Base-by-base conservation (phyloP, 92 coral and sea anemone species). In the Isaurus tuberculatus region DNA sequence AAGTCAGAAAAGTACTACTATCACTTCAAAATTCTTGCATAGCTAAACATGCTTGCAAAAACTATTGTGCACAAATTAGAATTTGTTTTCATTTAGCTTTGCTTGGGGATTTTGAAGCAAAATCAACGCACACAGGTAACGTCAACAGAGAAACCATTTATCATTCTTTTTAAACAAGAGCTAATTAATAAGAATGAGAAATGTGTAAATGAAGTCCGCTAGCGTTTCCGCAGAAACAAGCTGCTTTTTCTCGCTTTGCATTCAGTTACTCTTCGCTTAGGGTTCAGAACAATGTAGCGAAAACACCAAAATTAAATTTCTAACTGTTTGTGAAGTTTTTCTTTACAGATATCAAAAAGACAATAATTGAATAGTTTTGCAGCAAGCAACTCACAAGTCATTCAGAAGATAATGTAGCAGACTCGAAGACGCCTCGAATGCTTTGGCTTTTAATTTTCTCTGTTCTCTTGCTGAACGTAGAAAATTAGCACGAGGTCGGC, bases 161-260 rank as follows among this genome's bases (percentile, higher is more conserved):
- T 77, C 82, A 77, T 70, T 77, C 51, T 36, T 58, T 25, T 58
- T 77, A 34, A 58, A 57, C 69, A 77, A 77, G 82, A 60, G 82
- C 65, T 77, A 22, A 58, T 77, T 58, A 77, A 22, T 26, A 8
- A 55, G 32, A 55, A 75, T 75, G 49, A 75, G 57, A 33, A 77
- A 77, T 67, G 82, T 77, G 82, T 77, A 57, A 77, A 77, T 77
- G 22, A 77, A 60, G 33, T 57, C 27, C 14, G 51, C 42, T 30
- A 29, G n/a, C 4, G 25, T 57, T 34, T 26, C 13, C 23, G 1
- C 16, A 19, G 2, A 26, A 60, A 60, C 28, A 60, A 5, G 2
- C 20, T 6, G 13, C 22, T 1, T 11, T 60, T 60, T 11, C 16
- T 63, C 13, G 27, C 5, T 7, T 27, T 63, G 16, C 2, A 9